Percentiles rank a stretch among this genome's conserved stretches.
phyloP scores from a whole-genome alignment of 2,888 invertebrate genomes.

The Plemyria rubiginata region DNA sequence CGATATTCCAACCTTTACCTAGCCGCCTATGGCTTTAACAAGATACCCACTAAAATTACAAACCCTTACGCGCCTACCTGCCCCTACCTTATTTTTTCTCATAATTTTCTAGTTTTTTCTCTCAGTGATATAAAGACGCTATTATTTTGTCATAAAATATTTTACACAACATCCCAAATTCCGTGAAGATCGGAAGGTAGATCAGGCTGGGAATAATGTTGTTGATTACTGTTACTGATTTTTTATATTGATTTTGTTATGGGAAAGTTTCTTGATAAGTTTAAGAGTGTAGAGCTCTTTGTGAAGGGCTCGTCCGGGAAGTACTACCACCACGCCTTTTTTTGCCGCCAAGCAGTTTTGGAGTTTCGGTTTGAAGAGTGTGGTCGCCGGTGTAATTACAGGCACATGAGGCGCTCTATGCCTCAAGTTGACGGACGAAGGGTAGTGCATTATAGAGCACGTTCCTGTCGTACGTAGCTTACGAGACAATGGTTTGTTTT shows the following conservation, averaged over 20 bases:
- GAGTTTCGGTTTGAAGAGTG: no score
- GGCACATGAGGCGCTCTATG: no score
- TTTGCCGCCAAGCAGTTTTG: no score
- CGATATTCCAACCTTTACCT: background rate
- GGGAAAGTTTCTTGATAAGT: background rate
- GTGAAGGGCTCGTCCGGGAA: no score
- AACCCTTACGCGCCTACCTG: constrained; percentile 39
- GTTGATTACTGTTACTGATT: constrained; percentile 18
- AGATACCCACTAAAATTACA: constrained; percentile 15
- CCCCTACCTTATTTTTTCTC: constrained; percentile 36
- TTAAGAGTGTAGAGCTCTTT: no score
- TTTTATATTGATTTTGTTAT: constrained; percentile 14
- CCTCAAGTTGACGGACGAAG: no score
- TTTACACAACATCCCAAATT: constrained; percentile 43
- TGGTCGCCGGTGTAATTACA: no score
- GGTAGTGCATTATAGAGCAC: no score
- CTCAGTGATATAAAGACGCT: constrained; percentile 42
- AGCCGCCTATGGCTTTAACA: constrained; percentile 15
- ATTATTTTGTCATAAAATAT: constrained; percentile 54
- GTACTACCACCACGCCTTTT: no score
- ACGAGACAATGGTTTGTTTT: no score
- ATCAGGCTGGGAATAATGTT: constrained; percentile 21
- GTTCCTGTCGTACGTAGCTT: no score
- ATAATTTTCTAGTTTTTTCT: constrained; percentile 43
- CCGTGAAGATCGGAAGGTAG: constrained; percentile 27